Conservation (phyloP, 1,140 invertebrate species). For the Drosophila serrata region DNA sequence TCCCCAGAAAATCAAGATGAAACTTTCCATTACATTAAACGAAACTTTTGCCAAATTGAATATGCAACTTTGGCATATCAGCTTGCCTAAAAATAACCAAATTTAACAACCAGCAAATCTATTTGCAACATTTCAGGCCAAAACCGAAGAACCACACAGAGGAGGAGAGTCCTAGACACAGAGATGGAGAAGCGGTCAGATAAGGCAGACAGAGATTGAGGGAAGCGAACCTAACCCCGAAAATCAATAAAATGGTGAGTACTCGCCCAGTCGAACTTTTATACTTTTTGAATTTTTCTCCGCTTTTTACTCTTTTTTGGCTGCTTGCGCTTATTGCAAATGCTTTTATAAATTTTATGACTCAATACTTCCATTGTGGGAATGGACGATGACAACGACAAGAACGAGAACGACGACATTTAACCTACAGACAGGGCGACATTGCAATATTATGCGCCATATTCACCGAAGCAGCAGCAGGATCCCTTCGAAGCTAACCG, state of each 20-base stretch:
- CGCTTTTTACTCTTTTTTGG: conserved; percentile 28
- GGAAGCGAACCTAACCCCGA: conserved; percentile 43
- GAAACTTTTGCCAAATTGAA: conserved; percentile 49
- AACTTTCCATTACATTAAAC: conserved; percentile 44
- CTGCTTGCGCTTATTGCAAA: conserved; percentile 73
- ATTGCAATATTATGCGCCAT: conserved; percentile 59
- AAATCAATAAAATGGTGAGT: conserved; percentile 83
- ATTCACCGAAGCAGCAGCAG: conserved; percentile 33
- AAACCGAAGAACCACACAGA: conserved; percentile 14
- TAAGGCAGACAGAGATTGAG: conserved; percentile 13
- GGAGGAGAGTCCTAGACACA: background rate
- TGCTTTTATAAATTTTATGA: conserved; percentile 82
- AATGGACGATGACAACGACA: conserved; percentile 42
- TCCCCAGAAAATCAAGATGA: conserved; percentile 10
- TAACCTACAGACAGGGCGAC: conserved; percentile 64
- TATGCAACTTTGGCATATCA: conserved; percentile 55
- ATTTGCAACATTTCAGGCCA: conserved; percentile 68
- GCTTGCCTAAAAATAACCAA: conserved; percentile 44
- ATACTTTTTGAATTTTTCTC: background rate
- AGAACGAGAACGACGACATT: conserved; percentile 60
- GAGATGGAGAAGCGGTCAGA: conserved; percentile 9
- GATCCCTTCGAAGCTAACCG: conserved; percentile 60
- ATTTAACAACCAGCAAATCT: conserved; percentile 59
- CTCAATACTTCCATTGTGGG: conserved; percentile 70
- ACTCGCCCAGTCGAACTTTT: conserved; percentile 53